phyloP scores from a whole-genome alignment of 2,113 vertebrate genomes.

The Nansenia antarctica region DNA sequence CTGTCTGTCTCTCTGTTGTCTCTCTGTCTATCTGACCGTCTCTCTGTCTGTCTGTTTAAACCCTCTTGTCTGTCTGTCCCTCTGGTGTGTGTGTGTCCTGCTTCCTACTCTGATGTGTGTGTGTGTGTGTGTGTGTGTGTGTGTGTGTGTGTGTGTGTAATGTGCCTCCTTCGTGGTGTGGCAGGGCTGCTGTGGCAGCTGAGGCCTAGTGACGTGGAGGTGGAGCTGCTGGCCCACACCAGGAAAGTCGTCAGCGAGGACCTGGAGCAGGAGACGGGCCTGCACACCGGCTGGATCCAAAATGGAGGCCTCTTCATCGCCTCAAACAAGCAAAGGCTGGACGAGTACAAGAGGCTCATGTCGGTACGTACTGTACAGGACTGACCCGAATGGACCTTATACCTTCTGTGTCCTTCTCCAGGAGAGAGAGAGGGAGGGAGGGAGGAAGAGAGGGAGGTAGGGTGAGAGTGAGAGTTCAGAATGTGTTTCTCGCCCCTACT shows the following conservation, averaged over 20 bases:
- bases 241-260: constrained; percentile 85
- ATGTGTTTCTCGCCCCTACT: no score
- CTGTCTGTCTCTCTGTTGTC: not conserved
- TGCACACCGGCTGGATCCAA: constrained; percentile 94
- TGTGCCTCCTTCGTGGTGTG: not conserved
- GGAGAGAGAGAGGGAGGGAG: no score
- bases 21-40: no score
- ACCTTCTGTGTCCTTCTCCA: no score
- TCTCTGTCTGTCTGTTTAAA: not conserved
- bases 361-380: constrained; percentile 82
- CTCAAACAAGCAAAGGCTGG: constrained; percentile 92
- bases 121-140: not conserved
- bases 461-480: no score
- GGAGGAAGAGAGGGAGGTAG: no score
- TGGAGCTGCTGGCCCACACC: constrained; percentile 92
- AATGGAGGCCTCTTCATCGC: constrained; percentile 97
- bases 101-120: no score
- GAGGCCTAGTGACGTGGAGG: constrained; percentile 92
- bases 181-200: constrained; percentile 96
- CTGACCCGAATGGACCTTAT: no score
- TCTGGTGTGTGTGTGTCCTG: not conserved
- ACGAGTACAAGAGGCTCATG: constrained; percentile 98
- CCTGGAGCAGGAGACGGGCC: constrained; percentile 89
- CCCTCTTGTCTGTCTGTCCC: constrained; percentile 44
- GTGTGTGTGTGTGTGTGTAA: constrained; percentile 5